phyloP scores from a whole-genome alignment of 2,888 invertebrate species.

The Dynastes hyllus region DNA sequence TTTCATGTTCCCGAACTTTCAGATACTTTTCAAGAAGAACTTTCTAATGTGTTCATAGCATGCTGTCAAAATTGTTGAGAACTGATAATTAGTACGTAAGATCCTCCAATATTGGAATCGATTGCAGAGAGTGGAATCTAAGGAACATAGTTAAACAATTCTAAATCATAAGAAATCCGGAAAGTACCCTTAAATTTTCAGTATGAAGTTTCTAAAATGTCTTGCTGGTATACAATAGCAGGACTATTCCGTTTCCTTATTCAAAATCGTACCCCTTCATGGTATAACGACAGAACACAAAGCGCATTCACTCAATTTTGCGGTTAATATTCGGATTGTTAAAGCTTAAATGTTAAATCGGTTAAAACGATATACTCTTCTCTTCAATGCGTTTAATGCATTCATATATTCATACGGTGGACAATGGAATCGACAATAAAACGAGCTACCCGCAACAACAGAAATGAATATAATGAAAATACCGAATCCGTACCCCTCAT shows the following conservation, averaged over 20 bases:
- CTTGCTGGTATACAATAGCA: no score
- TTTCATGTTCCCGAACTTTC: no score
- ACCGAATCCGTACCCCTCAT: background rate
- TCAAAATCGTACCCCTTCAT: background rate
- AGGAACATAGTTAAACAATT: no score
- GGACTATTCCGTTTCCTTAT: background rate
- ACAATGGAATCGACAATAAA: constrained; percentile 28
- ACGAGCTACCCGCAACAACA: constrained; percentile 11
- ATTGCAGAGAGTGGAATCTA: no score
- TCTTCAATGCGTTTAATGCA: constrained; percentile 23
- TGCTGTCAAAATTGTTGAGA: no score
- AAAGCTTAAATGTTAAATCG: constrained; percentile 33
- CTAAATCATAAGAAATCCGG: no score
- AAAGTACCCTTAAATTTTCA: no score
- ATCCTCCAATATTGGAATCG: no score
- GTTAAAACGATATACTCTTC: constrained; percentile 28
- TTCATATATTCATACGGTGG: background rate
- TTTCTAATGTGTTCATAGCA: no score
- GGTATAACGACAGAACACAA: background rate
- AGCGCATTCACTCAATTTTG: constrained; percentile 29
- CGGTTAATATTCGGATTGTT: constrained; percentile 30
- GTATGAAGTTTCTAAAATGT: no score
- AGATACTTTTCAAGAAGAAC: no score
- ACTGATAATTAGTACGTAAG: no score
- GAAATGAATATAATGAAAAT: constrained; percentile 7